Evolutionary conservation across 2,888 invertebrate species (phyloP).

Genomic region (Eristalis pertinax): DNA sequence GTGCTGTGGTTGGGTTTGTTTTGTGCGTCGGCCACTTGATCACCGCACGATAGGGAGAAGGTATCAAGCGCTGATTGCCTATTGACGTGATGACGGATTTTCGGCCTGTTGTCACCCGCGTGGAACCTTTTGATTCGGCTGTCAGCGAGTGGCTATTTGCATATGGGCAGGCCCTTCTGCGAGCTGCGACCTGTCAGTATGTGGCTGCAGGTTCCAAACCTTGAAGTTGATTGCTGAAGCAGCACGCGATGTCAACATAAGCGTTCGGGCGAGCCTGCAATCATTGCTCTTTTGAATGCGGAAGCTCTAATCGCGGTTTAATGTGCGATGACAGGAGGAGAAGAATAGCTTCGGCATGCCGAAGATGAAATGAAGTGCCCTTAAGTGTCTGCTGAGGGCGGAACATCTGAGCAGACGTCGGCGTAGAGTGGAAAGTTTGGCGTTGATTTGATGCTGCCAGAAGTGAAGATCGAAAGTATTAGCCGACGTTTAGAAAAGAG

Average conservation of each 20-base stretch:
- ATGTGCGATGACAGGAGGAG: not conserved
- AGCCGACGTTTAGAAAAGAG: too few relatives aligned
- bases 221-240: not conserved
- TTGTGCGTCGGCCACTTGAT: not conserved
- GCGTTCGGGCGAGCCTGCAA: not conserved
- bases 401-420: too few relatives aligned
- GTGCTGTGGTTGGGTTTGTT: constrained; percentile 8
- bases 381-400: too few relatives aligned
- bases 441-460: too few relatives aligned
- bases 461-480: too few relatives aligned
- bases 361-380: not conserved
- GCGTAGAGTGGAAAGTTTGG: too few relatives aligned
- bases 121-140: not conserved
- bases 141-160: not conserved
- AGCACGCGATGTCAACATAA: not conserved
- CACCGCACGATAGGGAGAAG: not conserved
- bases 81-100: not conserved
- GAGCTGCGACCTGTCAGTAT: not conserved
- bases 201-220: not conserved
- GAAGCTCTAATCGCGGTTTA: not conserved
- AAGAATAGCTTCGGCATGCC: not conserved
- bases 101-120: not conserved
- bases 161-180: not conserved
- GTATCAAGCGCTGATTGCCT: not conserved
- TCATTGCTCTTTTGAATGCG: not conserved